A percentile compares a stretch with the other conserved stretches of the same genome.
Evolutionary conservation across 2,797 vertebrate species (phyloP).

Genomic region (Megalops cyprinoides): DNA sequence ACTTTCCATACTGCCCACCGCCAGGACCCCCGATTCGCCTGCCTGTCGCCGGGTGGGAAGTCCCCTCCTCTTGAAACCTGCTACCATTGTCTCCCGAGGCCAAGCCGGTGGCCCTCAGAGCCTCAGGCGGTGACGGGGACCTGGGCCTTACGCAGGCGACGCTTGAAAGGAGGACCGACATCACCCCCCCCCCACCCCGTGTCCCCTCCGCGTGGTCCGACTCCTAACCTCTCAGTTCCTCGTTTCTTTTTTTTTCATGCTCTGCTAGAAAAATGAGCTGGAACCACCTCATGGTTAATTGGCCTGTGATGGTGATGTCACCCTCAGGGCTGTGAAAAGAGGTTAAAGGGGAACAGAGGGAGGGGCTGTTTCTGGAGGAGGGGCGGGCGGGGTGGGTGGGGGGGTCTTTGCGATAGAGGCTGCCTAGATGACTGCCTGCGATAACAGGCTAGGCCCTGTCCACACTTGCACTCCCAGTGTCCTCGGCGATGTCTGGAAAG

Average conservation of each 20-base stretch:
- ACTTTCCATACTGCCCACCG: conserved; percentile 52
- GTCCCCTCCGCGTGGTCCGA: neutral
- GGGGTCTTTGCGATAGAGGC: neutral
- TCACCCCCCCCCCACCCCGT: too few species aligned
- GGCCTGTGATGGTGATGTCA: conserved; percentile 56
- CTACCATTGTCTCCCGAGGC: conserved; percentile 25
- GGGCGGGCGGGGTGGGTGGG: neutral
- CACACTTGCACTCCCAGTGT: neutral
- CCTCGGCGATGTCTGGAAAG: neutral
- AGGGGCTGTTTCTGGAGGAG: neutral
- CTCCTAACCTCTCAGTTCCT: neutral
- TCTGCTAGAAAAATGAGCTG: conserved; percentile 34
- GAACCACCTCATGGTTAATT: conserved; percentile 56
- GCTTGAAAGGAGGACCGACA: neutral
- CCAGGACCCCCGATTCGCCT: conserved; percentile 26
- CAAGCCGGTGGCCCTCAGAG: conserved; percentile 10
- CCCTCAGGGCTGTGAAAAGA: conserved; percentile 51
- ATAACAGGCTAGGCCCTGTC: neutral
- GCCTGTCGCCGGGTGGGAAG: conserved; percentile 36
- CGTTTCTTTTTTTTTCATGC: conserved; percentile 25
- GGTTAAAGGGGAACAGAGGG: conserved; percentile 40
- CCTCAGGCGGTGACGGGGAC: neutral
- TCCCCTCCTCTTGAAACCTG: conserved; percentile 30
- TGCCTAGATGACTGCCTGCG: conserved; percentile 12
- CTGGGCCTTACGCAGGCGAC: conserved; percentile 6